Evolutionary conservation across 2,888 invertebrate genomes (phyloP).

Genomic region (Lasioglossum villosulum): DNA sequence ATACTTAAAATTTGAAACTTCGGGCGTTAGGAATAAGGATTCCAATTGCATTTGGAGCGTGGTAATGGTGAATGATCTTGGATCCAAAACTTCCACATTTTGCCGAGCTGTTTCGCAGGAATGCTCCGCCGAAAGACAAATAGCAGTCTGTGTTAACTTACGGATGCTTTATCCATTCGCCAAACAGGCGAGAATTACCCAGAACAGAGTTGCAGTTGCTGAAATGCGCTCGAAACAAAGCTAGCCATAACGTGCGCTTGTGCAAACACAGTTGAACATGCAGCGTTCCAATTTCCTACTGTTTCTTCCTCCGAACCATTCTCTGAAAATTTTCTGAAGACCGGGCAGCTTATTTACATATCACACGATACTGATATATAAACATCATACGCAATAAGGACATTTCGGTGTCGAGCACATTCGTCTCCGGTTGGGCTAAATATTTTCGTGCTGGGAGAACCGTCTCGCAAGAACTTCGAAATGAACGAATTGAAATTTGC

Average conservation of each 20-base stretch:
- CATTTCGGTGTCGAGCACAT: constrained; percentile 16
- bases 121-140: constrained; percentile 32
- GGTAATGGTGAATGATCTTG: not conserved
- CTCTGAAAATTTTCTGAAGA: not conserved
- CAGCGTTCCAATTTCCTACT: constrained; percentile 32
- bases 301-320: not conserved
- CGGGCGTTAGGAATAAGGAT: not conserved
- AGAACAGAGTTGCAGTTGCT: constrained; percentile 72
- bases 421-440: not conserved
- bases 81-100: not conserved
- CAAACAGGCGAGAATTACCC: constrained; percentile 77
- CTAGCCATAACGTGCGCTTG: constrained; percentile 54
- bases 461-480: not conserved
- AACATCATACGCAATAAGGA: constrained; percentile 31
- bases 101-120: not conserved
- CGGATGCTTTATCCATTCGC: constrained; percentile 56
- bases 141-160: constrained; percentile 40
- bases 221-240: constrained; percentile 67
- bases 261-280: constrained; percentile 71
- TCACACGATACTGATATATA: constrained; percentile 25
- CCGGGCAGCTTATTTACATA: not conserved
- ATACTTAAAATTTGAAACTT: not conserved
- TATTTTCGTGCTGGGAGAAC: not conserved
- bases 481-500: constrained; percentile 60
- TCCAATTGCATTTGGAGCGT: not conserved